Evolutionary conservation across 2,113 vertebrate genomes (phyloP), one percentile per base, ranked within the genome.

Genomic region (Herpailurus yagouaroundi): DNA sequence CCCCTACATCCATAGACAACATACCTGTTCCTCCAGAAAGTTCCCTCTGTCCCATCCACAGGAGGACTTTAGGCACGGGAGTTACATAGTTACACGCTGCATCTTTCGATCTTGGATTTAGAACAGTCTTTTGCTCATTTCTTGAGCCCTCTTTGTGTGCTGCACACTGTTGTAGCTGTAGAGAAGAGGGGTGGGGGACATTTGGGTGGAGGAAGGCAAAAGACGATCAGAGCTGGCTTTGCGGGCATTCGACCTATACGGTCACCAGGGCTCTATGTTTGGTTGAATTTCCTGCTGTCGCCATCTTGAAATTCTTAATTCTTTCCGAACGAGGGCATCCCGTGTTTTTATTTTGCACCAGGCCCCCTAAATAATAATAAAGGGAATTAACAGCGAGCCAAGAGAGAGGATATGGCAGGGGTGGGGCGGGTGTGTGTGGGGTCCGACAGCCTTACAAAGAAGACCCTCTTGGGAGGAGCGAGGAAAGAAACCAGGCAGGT

Each of bases 161-260:
- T 5, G 1, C 0, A 3, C 23, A 12, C 55, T 41, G 14, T 68
- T 41, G 36, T 1, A 4, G 23, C 80, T 18, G 1, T 45, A 50
- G 64, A 57, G 79, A 63, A 74, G 33, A 50, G 27, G 10, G 36
- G 38, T 0, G 81, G 52, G 41, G 10, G 5, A 19, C 38, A 4
- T 77, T 12, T n/a, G 55, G 79, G 36, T 57, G 45, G 41, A 29
- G 31, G 81, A 50, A 82, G 74, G 16, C 14, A 48, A 45, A 85
- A 48, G 50, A 8, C 23, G 33, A 3, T 1, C n/a, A 57, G 69
- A 50, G 38, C 41, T 45, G 31, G 69, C 36, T 38, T 91, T 11
- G 12, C 7, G 11, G 52, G 69, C 0, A 0, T 10, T 18, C 14
- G 1, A 16, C 55, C 74, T 41, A 7, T 7, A 23, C 3, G 9